Evolutionary conservation across 2,797 vertebrate species (phyloP).

Genomic region (Dermochelys coriacea): DNA sequence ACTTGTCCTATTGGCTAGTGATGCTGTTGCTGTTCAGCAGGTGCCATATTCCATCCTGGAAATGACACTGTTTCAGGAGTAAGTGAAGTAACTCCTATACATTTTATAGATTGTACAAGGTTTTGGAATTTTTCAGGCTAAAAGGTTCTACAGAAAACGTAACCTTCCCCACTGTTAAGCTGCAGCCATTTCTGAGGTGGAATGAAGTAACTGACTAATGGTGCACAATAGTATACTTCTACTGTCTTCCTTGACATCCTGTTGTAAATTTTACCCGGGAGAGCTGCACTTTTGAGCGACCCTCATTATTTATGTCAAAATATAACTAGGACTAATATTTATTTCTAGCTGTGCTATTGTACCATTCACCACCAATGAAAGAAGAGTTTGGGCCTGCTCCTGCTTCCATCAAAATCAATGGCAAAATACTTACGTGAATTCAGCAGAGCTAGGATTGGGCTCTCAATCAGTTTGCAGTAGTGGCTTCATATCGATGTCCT

Average conservation of each 20-base stretch:
- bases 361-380: not conserved
- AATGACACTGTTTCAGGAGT: not conserved
- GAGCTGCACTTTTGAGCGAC: not conserved
- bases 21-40: slow-evolving; percentile 3
- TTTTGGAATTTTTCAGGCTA: not conserved
- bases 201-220: not conserved
- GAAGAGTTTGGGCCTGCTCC: not conserved
- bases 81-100: not conserved
- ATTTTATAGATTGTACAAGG: not conserved
- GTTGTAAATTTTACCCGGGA: not conserved
- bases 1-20: not conserved
- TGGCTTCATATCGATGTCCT: slow-evolving; percentile 10
- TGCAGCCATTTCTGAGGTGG: not conserved
- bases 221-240: not conserved
- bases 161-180: not conserved
- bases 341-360: not conserved
- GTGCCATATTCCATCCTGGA: not conserved
- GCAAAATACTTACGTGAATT: slow-evolving; percentile 29
- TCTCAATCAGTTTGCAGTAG: slow-evolving; percentile 38
- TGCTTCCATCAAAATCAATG: not conserved
- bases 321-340: slow-evolving; percentile 7
- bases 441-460: not conserved
- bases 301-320: not conserved
- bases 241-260: not conserved
- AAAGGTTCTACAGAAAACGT: not conserved